These are phyloP conservation scores for Sphenodon punctatus DNA, from an alignment of 2,797 vertebrate species.

Conservation along the genomic window DNA sequence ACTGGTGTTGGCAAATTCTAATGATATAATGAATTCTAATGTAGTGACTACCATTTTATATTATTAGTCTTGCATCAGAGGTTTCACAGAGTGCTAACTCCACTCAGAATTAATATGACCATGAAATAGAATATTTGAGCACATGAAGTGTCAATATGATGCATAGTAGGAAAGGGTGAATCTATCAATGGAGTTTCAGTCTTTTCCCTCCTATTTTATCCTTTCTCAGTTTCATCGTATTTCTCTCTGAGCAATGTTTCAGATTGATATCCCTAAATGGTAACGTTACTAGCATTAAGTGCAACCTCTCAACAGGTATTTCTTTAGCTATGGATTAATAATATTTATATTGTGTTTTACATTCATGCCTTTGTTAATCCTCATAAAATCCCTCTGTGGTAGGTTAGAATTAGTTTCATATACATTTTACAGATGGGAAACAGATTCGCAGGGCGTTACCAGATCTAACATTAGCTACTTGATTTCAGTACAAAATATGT, in stretches of 20 bases:
- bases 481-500: too few species aligned
- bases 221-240: not conserved
- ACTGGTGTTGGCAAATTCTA: not conserved
- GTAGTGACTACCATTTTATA: constrained; percentile 9
- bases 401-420: too few species aligned
- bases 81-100: constrained; percentile 18
- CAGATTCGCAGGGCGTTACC: too few species aligned
- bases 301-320: constrained; percentile 34
- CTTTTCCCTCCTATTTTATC: not conserved
- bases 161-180: constrained; percentile 18
- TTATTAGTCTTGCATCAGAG: constrained; percentile 27
- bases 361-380: too few species aligned
- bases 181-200: not conserved
- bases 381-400: too few species aligned
- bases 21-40: constrained; percentile 12
- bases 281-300: not conserved
- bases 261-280: not conserved
- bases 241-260: constrained; percentile 15
- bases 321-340: constrained; percentile 39
- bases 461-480: too few species aligned
- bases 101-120: constrained; percentile 16
- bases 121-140: constrained; percentile 7
- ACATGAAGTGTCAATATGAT: constrained; percentile 33
- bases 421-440: too few species aligned
- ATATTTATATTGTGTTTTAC: too few species aligned